A percentile compares a stretch with the other conserved stretches of the same genome.
phyloP scores from a whole-genome alignment of 2,888 invertebrate species.

The Synergus itoensis region DNA sequence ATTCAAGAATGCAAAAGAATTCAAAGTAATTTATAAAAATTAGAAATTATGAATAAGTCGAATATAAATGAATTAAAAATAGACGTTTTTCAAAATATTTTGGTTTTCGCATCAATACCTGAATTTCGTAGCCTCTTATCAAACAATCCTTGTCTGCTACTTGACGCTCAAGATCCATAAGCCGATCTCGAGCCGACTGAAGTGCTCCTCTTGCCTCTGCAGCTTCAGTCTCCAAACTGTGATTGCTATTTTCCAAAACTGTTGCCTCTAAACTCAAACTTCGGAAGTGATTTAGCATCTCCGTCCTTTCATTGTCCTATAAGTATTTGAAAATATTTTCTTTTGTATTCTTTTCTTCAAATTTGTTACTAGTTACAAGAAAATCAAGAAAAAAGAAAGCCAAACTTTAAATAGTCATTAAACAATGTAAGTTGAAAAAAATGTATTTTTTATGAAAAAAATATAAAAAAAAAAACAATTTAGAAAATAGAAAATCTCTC shows the following conservation, averaged over 20 bases:
- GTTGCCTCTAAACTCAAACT: constrained; percentile 88
- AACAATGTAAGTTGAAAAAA: no score
- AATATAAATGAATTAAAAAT: no score
- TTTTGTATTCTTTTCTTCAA: constrained; percentile 36
- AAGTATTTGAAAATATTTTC: constrained; percentile 46
- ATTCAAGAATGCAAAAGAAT: not conserved
- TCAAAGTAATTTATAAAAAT: not conserved
- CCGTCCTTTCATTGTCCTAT: constrained; percentile 88
- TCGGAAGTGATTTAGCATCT: constrained; percentile 89
- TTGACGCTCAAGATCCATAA: constrained; percentile 83
- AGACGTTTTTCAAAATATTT: not conserved
- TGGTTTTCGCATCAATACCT: constrained; percentile 75
- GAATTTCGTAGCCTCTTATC: constrained; percentile 81
- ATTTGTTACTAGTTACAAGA: not conserved
- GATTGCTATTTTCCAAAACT: constrained; percentile 88
- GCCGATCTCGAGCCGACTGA: constrained; percentile 81
- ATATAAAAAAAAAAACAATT: no score
- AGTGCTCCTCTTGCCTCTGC: constrained; percentile 83
- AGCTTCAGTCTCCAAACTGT: constrained; percentile 88
- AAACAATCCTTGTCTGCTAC: constrained; percentile 80
- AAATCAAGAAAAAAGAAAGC: no score
- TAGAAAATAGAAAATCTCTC: no score
- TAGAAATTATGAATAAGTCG: not conserved
- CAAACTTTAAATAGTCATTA: no score
- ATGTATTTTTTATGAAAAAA: no score